Percentiles rank a stretch among this genome's conserved stretches.
These are phyloP conservation scores for Drosophila affinis DNA, from an alignment of 2,888 invertebrate genomes.

Conservation along the genomic window DNA sequence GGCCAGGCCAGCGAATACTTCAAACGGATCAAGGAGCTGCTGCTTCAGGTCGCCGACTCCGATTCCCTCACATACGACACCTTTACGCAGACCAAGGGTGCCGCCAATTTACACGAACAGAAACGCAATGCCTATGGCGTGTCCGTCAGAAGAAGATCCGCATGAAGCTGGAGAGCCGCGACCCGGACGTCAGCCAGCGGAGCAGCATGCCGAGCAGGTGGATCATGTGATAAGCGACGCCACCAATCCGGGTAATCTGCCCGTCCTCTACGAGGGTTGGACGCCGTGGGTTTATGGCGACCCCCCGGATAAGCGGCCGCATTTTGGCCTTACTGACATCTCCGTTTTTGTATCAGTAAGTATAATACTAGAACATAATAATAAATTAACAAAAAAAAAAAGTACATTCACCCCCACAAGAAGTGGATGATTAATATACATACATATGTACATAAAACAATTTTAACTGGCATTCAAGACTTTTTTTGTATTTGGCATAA, in stretches of 20 bases:
- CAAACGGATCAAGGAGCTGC: slow-evolving; percentile 53
- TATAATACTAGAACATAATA: no score
- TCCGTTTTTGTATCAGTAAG: no score
- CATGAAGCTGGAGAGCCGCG: slow-evolving; percentile 96
- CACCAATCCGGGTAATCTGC: slow-evolving; percentile 95
- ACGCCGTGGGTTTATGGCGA: slow-evolving; percentile 97
- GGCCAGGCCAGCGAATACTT: slow-evolving; percentile 62
- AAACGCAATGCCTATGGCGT: slow-evolving; percentile 95
- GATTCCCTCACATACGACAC: slow-evolving; percentile 75
- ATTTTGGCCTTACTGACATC: slow-evolving; percentile 33
- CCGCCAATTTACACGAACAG: slow-evolving; percentile 85
- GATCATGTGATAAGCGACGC: slow-evolving; percentile 97
- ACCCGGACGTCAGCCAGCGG: slow-evolving; percentile 91
- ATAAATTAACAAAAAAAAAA: no score
- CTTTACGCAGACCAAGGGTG: slow-evolving; percentile 66
- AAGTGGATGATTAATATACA: no score
- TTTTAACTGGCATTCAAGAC: no score
- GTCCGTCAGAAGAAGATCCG: slow-evolving; percentile 95
- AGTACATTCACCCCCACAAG: no score
- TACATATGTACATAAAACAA: no score
- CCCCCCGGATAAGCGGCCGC: slow-evolving; percentile 24
- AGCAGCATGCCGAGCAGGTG: slow-evolving; percentile 93
- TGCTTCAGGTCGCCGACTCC: slow-evolving; percentile 52
- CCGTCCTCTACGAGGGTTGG: slow-evolving; percentile 99
- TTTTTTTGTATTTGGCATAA: no score